Conservation (phyloP, 2,113 vertebrate species). For the Bufo bufo region DNA sequence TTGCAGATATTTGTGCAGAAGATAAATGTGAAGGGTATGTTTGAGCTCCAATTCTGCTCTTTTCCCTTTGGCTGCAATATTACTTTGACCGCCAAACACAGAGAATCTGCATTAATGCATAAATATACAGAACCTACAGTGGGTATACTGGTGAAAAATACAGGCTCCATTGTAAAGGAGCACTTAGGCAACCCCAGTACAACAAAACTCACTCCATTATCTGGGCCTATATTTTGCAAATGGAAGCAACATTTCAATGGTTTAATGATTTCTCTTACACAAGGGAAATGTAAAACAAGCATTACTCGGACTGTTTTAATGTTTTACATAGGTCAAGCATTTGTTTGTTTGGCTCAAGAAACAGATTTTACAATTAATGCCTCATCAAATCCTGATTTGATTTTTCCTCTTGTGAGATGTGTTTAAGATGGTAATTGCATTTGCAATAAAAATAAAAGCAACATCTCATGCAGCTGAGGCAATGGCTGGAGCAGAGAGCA, state of each 20-base stretch:
- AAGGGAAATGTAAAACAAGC: conserved; percentile 57
- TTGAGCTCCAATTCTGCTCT: not conserved
- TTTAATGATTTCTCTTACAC: conserved; percentile 57
- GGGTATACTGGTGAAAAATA: not conserved
- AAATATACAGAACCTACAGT: not conserved
- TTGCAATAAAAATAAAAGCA: conserved; percentile 41
- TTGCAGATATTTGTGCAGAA: not conserved
- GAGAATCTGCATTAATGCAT: conserved; percentile 5
- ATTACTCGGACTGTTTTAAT: conserved; percentile 49
- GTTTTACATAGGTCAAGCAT: conserved; percentile 57
- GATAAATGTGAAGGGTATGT: not conserved
- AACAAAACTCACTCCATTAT: conserved; percentile 30
- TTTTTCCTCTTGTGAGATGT: conserved; percentile 47
- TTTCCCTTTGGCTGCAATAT: not conserved
- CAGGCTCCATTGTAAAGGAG: not conserved
- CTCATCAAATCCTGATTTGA: conserved; percentile 51
- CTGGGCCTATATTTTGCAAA: conserved; percentile 50
- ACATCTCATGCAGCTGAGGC: conserved; percentile 6
- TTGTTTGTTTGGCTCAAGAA: conserved; percentile 53
- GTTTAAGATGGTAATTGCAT: conserved; percentile 36
- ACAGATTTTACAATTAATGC: conserved; percentile 54
- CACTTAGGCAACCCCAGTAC: not conserved
- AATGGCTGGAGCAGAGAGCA: not conserved
- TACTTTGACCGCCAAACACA: not conserved
- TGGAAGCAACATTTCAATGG: conserved; percentile 53